Base-by-base conservation (phyloP, 1,140 invertebrate genomes). In the Heliconius nattereri region DNA sequence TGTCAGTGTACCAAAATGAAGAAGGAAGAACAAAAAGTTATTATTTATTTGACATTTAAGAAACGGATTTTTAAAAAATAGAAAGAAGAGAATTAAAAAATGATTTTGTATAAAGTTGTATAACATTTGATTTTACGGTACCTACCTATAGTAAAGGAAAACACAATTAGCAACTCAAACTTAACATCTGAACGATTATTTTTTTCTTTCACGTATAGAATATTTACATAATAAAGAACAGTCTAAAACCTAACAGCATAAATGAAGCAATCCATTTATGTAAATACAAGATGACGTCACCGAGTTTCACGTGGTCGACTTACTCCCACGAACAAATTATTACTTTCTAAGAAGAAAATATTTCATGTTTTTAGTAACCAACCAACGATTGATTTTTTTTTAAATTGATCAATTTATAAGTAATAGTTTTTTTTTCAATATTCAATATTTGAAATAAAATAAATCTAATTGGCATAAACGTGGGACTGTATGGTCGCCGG, bases 261-360 rank as follows among this genome's bases (percentile, higher is more conserved):
- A 75, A 66, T 75, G 54, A 74, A 75, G 49, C n/a, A 40, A 75
- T 66, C 32, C 54, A 29, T 66, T 66, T 66, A 75, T 75, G 54
- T 23, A 75, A 72, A 72, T 70, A 76, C 23, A 3, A 66, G 35
- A 29, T 49, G 75, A 76, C 75, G 60, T 76, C 60, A 71, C 57
- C 45, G 40, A 29, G 54, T 66, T 66, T 75, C 35, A 75, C 60
- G 75, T 70, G 35, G 26, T 76, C 57, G 60, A 76, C 37, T 70
- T 32, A 71, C 74, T 40, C 54, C 74, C 52, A 75, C 74, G 57
- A 26, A 7, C 57, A 40, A 66, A 66, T 66, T 66, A 66, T 66
- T 29, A 29, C 60, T 66, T 66, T 66, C 60, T 66, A 26, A 66
- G 23, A 66, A 66, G 60, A 66, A 29, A 66, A 29, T 66, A 16